Evolutionary conservation across 2,113 vertebrate species (phyloP).

Genomic region (Clupea harengus): DNA sequence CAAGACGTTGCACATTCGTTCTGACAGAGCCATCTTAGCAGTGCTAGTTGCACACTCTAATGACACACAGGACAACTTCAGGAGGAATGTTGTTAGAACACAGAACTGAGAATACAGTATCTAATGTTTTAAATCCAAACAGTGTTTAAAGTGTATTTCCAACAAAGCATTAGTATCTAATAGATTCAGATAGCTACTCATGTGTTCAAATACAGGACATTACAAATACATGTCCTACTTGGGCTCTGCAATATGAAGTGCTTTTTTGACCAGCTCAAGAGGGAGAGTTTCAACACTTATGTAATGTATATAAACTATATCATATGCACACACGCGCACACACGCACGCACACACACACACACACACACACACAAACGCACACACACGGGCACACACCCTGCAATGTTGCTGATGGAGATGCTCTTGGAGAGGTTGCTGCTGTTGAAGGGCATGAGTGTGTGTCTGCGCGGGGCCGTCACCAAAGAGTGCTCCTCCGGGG

Average conservation of each 20-base stretch:
- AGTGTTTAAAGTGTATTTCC: no score
- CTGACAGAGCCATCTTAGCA: background rate
- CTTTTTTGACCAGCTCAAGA: no score
- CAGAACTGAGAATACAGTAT: no score
- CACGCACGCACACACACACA: background rate
- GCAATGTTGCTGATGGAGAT: slow-evolving; percentile 98
- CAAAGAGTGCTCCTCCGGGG: slow-evolving; percentile 77
- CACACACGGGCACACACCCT: slow-evolving; percentile 73
- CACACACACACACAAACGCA: background rate
- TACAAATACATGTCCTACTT: background rate
- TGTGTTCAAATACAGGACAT: no score
- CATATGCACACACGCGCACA: background rate
- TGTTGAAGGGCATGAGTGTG: slow-evolving; percentile 72
- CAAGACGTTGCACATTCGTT: background rate
- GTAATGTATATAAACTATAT: no score
- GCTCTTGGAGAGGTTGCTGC: slow-evolving; percentile 88
- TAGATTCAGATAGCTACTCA: no score
- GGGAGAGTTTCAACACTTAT: no score
- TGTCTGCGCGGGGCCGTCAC: slow-evolving; percentile 71
- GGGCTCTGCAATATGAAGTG: background rate
- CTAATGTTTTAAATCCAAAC: no score
- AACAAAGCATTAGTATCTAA: no score
- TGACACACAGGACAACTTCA: no score
- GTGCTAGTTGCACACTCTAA: no score
- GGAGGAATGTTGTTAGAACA: no score